phyloP scores from a whole-genome alignment of 1,140 invertebrate genomes.

The Drosophila persimilis region DNA sequence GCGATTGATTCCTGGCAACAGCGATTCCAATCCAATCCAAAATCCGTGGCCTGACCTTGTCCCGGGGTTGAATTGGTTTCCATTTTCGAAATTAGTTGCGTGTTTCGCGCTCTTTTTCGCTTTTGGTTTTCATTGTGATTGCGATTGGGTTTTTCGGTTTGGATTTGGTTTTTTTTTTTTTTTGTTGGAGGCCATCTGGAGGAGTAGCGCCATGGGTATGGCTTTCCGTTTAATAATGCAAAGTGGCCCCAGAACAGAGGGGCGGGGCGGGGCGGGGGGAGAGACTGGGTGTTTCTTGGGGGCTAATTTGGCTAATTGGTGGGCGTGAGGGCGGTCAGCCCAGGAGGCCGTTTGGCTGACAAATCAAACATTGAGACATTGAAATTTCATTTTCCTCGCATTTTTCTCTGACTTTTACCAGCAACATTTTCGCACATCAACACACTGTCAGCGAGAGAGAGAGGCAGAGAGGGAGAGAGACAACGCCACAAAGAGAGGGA shows the following conservation, averaged over 20 bases:
- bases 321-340: too few relatives aligned
- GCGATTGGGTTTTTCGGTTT: conserved; percentile 18
- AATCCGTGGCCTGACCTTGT: conserved; percentile 54
- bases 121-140: conserved; percentile 13
- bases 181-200: conserved; percentile 53
- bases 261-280: not conserved
- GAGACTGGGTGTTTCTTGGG: conserved; percentile 1
- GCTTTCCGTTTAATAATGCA: conserved; percentile 53
- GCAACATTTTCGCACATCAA: conserved; percentile 71
- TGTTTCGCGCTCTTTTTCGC: conserved; percentile 45
- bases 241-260: conserved; percentile 29
- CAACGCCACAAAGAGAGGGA: not conserved
- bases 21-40: conserved; percentile 14
- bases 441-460: conserved; percentile 23
- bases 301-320: conserved; percentile 72
- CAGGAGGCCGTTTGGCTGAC: not conserved
- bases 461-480: too few relatives aligned
- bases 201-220: conserved; percentile 12
- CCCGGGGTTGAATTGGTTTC: conserved; percentile 23
- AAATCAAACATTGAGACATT: conserved; percentile 43
- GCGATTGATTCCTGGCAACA: conserved; percentile 3
- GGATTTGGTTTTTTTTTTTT: not conserved
- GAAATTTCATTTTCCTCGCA: conserved; percentile 17
- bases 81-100: conserved; percentile 71
- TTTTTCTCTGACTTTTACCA: conserved; percentile 4